Evolutionary conservation across 2,797 vertebrate species (phyloP).

Genomic region (Falco berigora): DNA sequence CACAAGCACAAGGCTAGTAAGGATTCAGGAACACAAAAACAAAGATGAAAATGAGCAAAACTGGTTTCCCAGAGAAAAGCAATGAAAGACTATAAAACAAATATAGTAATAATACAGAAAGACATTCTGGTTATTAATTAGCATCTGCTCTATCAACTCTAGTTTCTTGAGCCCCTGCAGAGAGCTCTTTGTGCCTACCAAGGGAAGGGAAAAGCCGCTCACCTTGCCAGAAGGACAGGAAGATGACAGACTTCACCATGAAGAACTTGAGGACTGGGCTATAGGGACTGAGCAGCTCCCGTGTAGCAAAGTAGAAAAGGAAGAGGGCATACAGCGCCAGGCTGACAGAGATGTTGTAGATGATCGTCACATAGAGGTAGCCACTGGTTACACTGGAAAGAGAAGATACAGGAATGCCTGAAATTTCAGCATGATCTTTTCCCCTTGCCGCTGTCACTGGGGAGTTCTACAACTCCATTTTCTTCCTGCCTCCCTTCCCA

Average conservation of each 20-base stretch:
- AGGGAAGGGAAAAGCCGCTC: neutral
- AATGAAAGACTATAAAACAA: neutral
- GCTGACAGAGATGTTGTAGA: constrained; percentile 96
- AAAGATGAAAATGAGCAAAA: neutral
- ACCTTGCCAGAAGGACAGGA: constrained; percentile 99
- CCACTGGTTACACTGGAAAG: constrained; percentile 84
- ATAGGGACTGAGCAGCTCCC: constrained; percentile 90
- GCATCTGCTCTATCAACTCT: neutral
- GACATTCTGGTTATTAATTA: neutral
- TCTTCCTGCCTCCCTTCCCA: neutral
- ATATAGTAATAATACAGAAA: neutral
- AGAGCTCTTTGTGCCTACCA: neutral
- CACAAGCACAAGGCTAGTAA: neutral
- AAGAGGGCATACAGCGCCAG: constrained; percentile 94
- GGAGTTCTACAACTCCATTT: neutral
- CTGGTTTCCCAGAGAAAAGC: neutral
- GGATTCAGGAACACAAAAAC: neutral
- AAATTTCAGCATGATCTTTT: neutral
- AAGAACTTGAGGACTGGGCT: constrained; percentile 96
- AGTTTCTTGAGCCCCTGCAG: neutral
- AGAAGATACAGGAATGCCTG: neutral
- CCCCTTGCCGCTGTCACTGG: neutral
- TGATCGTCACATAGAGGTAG: constrained; percentile 93
- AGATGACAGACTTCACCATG: constrained; percentile 98
- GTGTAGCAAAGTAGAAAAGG: constrained; percentile 93